Evolutionary conservation across 2,113 vertebrate species (phyloP).

Genomic region (Pholis gunnellus): DNA sequence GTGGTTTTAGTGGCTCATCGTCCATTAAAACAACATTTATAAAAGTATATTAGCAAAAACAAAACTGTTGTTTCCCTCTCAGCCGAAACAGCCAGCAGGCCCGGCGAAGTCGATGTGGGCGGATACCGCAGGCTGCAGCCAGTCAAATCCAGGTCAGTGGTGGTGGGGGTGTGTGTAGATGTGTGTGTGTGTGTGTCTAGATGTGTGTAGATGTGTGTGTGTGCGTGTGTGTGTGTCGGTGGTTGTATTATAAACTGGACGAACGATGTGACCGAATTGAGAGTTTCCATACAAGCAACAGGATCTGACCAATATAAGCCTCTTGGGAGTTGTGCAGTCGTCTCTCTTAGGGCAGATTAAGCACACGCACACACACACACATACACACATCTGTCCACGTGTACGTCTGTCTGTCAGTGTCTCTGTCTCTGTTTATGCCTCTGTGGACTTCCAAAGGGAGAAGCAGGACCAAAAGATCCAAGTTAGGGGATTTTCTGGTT

Average conservation of each 20-base stretch:
- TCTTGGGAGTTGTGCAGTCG: conserved; percentile 69
- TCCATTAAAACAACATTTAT: not conserved
- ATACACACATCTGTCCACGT: conserved; percentile 63
- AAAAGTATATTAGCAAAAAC: conserved; percentile 19
- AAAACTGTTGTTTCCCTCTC: conserved; percentile 33
- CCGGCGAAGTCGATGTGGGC: conserved; percentile 52
- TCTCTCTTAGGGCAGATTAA: conserved; percentile 73
- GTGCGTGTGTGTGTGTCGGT: conserved; percentile 6
- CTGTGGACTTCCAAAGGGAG: conserved; percentile 32
- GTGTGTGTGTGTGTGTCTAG: conserved; percentile 12
- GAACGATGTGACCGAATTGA: conserved; percentile 63
- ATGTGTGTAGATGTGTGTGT: not conserved
- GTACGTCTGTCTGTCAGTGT: conserved; percentile 29
- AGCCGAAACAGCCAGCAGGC: conserved; percentile 39
- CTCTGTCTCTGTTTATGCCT: conserved; percentile 19
- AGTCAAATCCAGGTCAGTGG: conserved; percentile 79
- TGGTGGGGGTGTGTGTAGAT: conserved; percentile 28
- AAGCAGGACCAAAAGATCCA: conserved; percentile 37
- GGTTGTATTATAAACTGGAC: conserved; percentile 41
- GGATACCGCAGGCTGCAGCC: conserved; percentile 63
- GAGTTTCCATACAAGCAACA: conserved; percentile 75
- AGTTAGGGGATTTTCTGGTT: conserved; percentile 65
- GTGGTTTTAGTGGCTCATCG: not conserved
- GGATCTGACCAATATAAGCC: conserved; percentile 78
- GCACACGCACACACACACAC: conserved; percentile 41